Evolutionary conservation across 2,797 vertebrate species (phyloP).

Genomic region (Chiloscyllium punctatum): DNA sequence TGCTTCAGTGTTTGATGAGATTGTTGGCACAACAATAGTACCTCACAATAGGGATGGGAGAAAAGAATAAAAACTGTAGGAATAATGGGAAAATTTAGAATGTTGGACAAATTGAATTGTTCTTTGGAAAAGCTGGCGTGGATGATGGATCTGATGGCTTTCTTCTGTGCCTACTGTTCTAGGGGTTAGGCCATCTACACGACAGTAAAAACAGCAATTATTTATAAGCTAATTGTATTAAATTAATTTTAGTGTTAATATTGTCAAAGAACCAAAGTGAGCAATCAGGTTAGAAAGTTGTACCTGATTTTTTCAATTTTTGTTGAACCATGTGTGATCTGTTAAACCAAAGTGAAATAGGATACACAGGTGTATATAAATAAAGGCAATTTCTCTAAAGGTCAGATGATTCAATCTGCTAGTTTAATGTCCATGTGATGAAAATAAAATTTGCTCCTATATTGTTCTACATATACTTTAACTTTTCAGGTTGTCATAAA

Average conservation of each 20-base stretch:
- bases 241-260: neutral
- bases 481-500: neutral
- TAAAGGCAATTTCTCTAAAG: neutral
- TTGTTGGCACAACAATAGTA: neutral
- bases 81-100: neutral
- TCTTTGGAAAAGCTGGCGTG: neutral
- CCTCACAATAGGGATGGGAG: neutral
- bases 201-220: neutral
- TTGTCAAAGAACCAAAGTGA: neutral
- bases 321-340: neutral
- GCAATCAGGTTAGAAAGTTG: neutral
- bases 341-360: neutral
- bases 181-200: neutral
- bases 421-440: neutral
- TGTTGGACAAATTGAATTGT: neutral
- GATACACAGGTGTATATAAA: neutral
- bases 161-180: too few species aligned
- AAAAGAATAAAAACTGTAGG: neutral
- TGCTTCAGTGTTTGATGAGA: neutral
- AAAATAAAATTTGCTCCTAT: neutral
- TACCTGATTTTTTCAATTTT: neutral
- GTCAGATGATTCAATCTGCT: neutral
- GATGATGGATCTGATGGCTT: neutral
- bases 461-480: neutral
- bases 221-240: neutral